phyloP scores from a whole-genome alignment of 2,113 vertebrate species.

The Proteles cristata region DNA sequence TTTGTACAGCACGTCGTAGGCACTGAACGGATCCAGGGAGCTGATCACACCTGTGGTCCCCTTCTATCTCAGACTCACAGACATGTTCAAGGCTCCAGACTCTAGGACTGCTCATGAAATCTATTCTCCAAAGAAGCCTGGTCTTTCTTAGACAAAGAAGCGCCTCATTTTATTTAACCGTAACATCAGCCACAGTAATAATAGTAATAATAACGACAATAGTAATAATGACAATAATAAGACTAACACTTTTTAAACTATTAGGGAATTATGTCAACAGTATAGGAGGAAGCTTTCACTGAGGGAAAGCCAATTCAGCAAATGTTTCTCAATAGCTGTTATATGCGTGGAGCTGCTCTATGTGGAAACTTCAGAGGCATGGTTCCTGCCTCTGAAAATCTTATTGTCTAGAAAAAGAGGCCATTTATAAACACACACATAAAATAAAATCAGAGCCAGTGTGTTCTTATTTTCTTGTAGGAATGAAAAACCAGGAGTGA shows the following conservation, averaged over 20 bases:
- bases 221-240: background rate
- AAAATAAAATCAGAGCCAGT: slow-evolving; percentile 67
- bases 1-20: background rate
- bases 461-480: slow-evolving; percentile 82
- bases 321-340: background rate
- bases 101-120: background rate
- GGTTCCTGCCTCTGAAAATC: background rate
- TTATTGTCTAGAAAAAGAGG: slow-evolving; percentile 42
- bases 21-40: slow-evolving; percentile 2
- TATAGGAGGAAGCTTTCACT: slow-evolving; percentile 48
- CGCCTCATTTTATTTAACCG: background rate
- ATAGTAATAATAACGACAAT: background rate
- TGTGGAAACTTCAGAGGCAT: background rate
- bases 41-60: background rate
- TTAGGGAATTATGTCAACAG: background rate
- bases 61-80: background rate
- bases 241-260: background rate
- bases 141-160: slow-evolving; percentile 50
- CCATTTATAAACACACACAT: slow-evolving; percentile 62
- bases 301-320: background rate
- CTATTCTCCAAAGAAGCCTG: background rate
- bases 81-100: background rate
- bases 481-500: slow-evolving; percentile 78
- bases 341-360: background rate
- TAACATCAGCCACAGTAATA: background rate